These are phyloP conservation scores for Hermatobates lingyangjiaoensis DNA, from an alignment of 1,140 invertebrate species.

Conservation along the genomic window DNA sequence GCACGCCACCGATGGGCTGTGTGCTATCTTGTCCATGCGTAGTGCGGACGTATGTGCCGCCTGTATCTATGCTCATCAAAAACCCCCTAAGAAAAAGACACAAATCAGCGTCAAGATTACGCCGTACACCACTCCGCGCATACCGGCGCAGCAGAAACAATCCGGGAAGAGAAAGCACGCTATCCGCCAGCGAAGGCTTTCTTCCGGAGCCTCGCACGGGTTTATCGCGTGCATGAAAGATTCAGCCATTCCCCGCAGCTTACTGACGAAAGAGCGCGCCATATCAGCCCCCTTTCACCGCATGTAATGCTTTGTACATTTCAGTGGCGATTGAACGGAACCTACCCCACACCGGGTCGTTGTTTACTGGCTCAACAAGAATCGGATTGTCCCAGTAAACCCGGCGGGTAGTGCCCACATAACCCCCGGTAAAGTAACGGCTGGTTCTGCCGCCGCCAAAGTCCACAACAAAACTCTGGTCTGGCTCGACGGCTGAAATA, in stretches of 20 bases:
- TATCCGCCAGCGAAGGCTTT: neutral
- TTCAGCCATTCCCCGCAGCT: neutral
- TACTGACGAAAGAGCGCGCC: neutral
- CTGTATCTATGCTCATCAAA: neutral
- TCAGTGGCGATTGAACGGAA: neutral
- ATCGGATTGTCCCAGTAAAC: no score
- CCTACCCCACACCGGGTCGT: neutral
- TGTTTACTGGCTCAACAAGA: neutral
- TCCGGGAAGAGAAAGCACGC: neutral
- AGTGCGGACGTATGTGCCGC: neutral
- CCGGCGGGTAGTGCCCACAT: no score
- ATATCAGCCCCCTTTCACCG: neutral
- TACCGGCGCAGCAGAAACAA: neutral
- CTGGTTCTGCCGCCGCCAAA: no score
- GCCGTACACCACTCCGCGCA: neutral
- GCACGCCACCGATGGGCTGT: neutral
- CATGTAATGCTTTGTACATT: neutral
- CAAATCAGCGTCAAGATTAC: neutral
- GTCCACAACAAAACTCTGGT: no score
- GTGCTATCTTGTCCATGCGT: neutral
- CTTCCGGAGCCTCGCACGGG: neutral
- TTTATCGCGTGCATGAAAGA: neutral
- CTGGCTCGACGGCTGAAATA: no score
- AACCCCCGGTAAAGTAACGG: no score
- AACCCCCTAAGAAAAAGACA: neutral